A percentile compares a stretch with the other conserved stretches of the same genome.
Conservation (phyloP, 2,888 invertebrate species). For the Heliconius cydno region DNA sequence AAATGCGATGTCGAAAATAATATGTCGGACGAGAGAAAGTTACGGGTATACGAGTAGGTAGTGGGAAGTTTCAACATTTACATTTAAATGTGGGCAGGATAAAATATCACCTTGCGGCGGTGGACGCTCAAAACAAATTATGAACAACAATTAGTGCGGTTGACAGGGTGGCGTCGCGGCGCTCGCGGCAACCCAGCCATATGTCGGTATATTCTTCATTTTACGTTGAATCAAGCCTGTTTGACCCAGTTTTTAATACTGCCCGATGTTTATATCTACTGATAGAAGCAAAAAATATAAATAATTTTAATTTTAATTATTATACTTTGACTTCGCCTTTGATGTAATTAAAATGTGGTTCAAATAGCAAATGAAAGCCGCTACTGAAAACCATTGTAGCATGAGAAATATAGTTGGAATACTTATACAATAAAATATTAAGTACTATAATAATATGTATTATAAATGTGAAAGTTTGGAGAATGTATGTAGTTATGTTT, state of each 20-base stretch:
- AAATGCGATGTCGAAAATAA: constrained; percentile 61
- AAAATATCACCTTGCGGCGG: constrained; percentile 71
- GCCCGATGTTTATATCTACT: background rate
- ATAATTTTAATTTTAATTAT: constrained; percentile 7
- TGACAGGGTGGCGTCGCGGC: constrained; percentile 42
- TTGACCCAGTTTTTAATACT: constrained; percentile 21
- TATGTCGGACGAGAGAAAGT: constrained; percentile 72
- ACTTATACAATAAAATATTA: background rate
- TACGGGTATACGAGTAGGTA: constrained; percentile 69
- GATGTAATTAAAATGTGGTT: constrained; percentile 12
- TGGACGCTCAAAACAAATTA: constrained; percentile 66
- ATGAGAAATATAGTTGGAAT: background rate
- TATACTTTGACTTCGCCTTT: background rate
- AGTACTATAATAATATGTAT: background rate
- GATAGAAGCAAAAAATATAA: background rate
- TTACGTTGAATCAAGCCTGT: background rate
- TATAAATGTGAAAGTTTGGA: background rate
- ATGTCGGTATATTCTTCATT: constrained; percentile 4
- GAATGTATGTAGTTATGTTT: background rate
- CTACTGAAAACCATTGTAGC: background rate
- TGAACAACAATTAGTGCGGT: constrained; percentile 73
- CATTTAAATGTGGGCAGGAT: constrained; percentile 75
- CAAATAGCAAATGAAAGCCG: background rate
- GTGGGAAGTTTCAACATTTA: constrained; percentile 72
- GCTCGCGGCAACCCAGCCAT: background rate